phyloP scores from a whole-genome alignment of 1,140 invertebrate genomes.

The Ips nitidus region DNA sequence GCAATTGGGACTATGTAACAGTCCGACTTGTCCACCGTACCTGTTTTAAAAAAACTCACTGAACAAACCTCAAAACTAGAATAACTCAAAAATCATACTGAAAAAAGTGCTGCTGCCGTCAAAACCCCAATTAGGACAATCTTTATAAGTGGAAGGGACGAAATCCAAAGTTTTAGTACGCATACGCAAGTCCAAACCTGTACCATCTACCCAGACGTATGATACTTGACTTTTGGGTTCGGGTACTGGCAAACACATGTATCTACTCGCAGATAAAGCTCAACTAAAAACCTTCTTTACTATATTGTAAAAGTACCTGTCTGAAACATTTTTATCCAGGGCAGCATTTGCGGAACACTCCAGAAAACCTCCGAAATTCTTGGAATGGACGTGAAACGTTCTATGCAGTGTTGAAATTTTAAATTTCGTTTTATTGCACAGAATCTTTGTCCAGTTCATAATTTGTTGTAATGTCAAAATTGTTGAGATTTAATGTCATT shows the following conservation, averaged over 20 bases:
- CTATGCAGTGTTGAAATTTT: too few species aligned
- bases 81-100: constrained; percentile 1
- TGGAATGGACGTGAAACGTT: too few species aligned
- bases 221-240: constrained; percentile 69
- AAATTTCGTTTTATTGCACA: too few species aligned
- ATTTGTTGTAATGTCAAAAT: too few species aligned
- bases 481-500: too few species aligned
- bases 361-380: background rate
- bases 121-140: constrained; percentile 93
- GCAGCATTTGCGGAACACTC: constrained; percentile 6
- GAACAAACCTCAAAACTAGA: too few species aligned
- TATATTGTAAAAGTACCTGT: background rate
- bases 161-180: constrained; percentile 48
- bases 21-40: too few species aligned
- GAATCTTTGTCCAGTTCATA: too few species aligned
- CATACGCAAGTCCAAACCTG: constrained; percentile 71
- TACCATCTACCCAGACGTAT: constrained; percentile 91
- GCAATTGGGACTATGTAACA: too few species aligned
- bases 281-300: background rate
- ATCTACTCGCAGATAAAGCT: background rate
- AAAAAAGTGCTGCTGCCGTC: constrained; percentile 82
- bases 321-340: constrained; percentile 6
- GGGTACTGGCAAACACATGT: constrained; percentile 65
- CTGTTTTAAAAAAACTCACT: too few species aligned
- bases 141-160: constrained; percentile 56